Evolutionary conservation across 2,888 invertebrate species (phyloP), one percentile per base, ranked within the genome.

Genomic region (Mechanitis mazaeus): DNA sequence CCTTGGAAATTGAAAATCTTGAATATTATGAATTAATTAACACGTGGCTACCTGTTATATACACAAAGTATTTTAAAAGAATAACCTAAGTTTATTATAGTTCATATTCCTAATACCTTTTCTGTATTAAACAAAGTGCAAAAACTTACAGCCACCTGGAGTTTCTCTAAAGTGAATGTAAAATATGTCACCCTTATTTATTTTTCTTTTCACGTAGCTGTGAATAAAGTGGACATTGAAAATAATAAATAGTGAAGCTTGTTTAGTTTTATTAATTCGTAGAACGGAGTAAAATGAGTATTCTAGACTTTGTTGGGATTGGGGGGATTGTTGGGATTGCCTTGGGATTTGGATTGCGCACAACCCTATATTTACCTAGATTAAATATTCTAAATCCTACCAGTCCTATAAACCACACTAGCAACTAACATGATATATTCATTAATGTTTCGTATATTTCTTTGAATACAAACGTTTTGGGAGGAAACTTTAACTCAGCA

Each of bases 1-100:
- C 76, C 77, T 76, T 79, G 81, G 76, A 85, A 85, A 87, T 86
- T 84, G 82, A 83, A 86, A 87, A 83, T 85, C 81, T 81, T 78
- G 83, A 86, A 85, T 84, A 83, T 83, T 78, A 79, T 75, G 75
- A 73, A 75, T 76, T 74, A 77, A 77, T 77, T 72, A 79, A 71
- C 71, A 73, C 72, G 66, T 69, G 61, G 61, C 71, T 71, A 72
- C 64, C 42, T 71, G 47, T 31, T 45, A 12, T 54, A 45, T 46
- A 35, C 31, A 20, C 33, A 46, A 45, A 31, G 53, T 54, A 33
- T 53, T 50, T 28, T 31, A 31, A 50, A 50, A 31, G 31, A 50
- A 31, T 4, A 50, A 50, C 31, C 50, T 31, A 58, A 59, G 55
- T 59, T 42, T 55, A 65, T 68, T 68, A 71, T 64, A 66, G 55